Conservation (phyloP, 2,888 invertebrate species). For the Allolobophora icterica region DNA sequence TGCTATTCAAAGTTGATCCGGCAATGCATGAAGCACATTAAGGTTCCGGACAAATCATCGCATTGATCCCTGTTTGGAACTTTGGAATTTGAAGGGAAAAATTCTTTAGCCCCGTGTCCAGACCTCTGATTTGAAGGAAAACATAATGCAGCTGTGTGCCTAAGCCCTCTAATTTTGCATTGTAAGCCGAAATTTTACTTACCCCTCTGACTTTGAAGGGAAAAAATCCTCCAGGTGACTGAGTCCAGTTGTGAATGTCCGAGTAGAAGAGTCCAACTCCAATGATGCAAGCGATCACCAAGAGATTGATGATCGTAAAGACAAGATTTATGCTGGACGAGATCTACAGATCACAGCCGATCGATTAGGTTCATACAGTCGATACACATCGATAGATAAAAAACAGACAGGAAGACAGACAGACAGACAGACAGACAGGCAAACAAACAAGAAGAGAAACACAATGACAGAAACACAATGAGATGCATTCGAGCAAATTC, state of each 20-base stretch:
- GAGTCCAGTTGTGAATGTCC: constrained; percentile 46
- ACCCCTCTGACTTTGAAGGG: constrained; percentile 52
- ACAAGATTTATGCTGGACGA: constrained; percentile 53
- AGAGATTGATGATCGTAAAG: constrained; percentile 53
- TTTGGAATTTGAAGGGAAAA: too few relatives aligned
- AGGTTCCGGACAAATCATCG: too few relatives aligned
- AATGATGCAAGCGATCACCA: constrained; percentile 57
- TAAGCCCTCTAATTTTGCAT: too few relatives aligned
- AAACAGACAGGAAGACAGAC: not conserved
- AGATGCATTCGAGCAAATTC: too few relatives aligned
- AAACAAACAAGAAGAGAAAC: too few relatives aligned
- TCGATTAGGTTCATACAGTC: not conserved
- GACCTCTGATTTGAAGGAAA: too few relatives aligned
- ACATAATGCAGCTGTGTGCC: too few relatives aligned
- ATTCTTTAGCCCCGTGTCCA: too few relatives aligned
- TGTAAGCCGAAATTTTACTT: constrained; percentile 38
- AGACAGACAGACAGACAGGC: not conserved
- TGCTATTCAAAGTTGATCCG: too few relatives aligned
- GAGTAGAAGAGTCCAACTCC: constrained; percentile 51
- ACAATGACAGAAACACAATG: too few relatives aligned
- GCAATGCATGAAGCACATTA: too few relatives aligned
- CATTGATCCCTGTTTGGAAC: too few relatives aligned
- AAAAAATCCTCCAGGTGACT: constrained; percentile 46
- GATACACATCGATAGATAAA: constrained; percentile 2
- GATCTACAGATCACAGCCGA: constrained; percentile 50